Percentiles rank a stretch among this genome's conserved stretches.
These are phyloP conservation scores for Pomacea canaliculata DNA, from an alignment of 2,888 invertebrate genomes.

Conservation along the genomic window DNA sequence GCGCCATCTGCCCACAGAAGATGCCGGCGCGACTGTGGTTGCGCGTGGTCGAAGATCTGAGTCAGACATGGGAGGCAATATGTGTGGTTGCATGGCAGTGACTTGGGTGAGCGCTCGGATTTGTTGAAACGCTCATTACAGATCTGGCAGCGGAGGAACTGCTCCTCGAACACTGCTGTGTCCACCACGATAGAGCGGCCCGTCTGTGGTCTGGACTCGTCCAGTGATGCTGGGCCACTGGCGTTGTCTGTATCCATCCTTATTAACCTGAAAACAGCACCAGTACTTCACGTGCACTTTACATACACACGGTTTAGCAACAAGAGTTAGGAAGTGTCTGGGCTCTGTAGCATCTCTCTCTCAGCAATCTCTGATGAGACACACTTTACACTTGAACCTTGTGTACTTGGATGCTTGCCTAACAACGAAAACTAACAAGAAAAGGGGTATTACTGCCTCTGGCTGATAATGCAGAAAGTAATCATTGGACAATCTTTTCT, in stretches of 20 bases:
- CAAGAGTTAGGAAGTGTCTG: too few relatives aligned
- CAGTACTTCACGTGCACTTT: too few relatives aligned
- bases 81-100: slow-evolving; percentile 62
- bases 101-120: slow-evolving; percentile 53
- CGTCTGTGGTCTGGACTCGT: not conserved
- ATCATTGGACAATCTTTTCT: too few relatives aligned
- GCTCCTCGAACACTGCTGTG: slow-evolving; percentile 60
- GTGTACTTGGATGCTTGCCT: too few relatives aligned
- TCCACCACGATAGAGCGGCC: slow-evolving; percentile 60
- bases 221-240: not conserved
- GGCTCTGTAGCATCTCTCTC: too few relatives aligned
- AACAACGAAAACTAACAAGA: too few relatives aligned
- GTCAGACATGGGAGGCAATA: slow-evolving; percentile 60
- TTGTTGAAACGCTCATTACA: slow-evolving; percentile 58
- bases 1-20: slow-evolving; percentile 49
- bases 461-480: too few relatives aligned
- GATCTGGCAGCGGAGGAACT: slow-evolving; percentile 59
- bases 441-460: too few relatives aligned
- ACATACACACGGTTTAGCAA: too few relatives aligned
- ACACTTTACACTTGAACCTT: too few relatives aligned
- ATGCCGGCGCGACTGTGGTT: slow-evolving; percentile 43
- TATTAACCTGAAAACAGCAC: not conserved
- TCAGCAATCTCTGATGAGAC: too few relatives aligned
- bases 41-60: slow-evolving; percentile 58
- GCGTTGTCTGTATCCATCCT: not conserved